These are phyloP conservation scores for Pachyramphus minor DNA, from an alignment of 2,113 vertebrate genomes.

Conservation along the genomic window DNA sequence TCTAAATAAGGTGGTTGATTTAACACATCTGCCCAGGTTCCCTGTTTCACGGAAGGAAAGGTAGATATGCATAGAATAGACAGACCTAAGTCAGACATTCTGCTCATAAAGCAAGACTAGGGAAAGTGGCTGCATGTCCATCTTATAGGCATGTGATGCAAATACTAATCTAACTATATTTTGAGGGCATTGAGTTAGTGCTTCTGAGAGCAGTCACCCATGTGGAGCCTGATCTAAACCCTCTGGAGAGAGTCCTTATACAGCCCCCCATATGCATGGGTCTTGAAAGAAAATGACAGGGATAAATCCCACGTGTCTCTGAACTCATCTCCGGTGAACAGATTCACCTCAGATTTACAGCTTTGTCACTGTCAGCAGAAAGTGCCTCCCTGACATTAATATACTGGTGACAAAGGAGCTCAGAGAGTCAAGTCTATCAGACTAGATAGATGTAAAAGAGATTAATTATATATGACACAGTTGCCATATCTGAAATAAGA, in stretches of 20 bases:
- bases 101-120: not conserved
- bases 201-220: not conserved
- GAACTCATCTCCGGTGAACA: not conserved
- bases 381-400: not conserved
- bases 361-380: not conserved
- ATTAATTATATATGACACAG: not conserved
- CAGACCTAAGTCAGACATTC: not conserved
- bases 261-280: not conserved
- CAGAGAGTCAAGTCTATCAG: not conserved
- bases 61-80: not conserved
- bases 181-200: not conserved
- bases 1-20: not conserved
- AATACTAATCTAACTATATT: not conserved
- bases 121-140: not conserved
- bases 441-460: not conserved
- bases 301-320: not conserved
- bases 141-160: rapidly evolving
- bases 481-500: not conserved
- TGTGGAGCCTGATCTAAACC: not conserved
- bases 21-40: not conserved
- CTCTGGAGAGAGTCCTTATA: not conserved
- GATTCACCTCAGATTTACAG: not conserved
- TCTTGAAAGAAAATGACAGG: not conserved
- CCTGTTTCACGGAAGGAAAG: not conserved
- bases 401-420: not conserved